These are phyloP conservation scores for Drosophila lacteicornis DNA, from an alignment of 1,140 invertebrate species.

Conservation along the genomic window DNA sequence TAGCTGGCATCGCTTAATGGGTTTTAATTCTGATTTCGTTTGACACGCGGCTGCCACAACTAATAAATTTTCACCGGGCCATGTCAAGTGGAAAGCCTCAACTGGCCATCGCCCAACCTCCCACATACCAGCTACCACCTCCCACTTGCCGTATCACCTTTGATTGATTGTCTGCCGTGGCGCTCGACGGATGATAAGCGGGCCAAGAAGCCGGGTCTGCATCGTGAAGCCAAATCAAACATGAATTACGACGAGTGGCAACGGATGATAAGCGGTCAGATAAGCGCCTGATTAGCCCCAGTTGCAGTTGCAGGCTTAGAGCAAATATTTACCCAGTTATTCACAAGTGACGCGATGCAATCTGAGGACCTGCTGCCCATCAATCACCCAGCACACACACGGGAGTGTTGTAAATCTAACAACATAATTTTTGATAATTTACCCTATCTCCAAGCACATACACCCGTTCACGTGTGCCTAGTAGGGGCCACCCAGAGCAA, in stretches of 20 bases:
- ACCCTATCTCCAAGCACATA: constrained; percentile 35
- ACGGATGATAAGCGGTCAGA: constrained; percentile 56
- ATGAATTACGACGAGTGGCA: constrained; percentile 65
- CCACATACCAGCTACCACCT: not conserved
- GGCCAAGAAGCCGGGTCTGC: constrained; percentile 5
- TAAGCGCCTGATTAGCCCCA: constrained; percentile 77
- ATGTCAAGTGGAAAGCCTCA: constrained; percentile 42
- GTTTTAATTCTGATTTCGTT: constrained; percentile 73
- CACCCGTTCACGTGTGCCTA: constrained; percentile 4
- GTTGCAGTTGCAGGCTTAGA: constrained; percentile 27
- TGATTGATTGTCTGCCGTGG: constrained; percentile 68
- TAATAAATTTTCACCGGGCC: constrained; percentile 70
- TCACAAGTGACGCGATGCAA: constrained; percentile 73
- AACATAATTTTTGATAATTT: constrained; percentile 82
- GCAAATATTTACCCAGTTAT: constrained; percentile 79
- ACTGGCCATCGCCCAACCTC: constrained; percentile 33
- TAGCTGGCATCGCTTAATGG: constrained; percentile 62
- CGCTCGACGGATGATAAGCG: constrained; percentile 47
- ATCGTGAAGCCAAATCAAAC: constrained; percentile 26
- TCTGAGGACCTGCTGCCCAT: constrained; percentile 35
- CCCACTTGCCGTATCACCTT: constrained; percentile 17
- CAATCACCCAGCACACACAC: constrained; percentile 58
- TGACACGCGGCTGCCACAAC: constrained; percentile 77
- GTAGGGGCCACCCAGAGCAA: constrained; percentile 1
- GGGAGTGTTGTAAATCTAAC: constrained; percentile 72